phyloP scores from a whole-genome alignment of 2,888 invertebrate genomes.

The Agapetus fuscipes region DNA sequence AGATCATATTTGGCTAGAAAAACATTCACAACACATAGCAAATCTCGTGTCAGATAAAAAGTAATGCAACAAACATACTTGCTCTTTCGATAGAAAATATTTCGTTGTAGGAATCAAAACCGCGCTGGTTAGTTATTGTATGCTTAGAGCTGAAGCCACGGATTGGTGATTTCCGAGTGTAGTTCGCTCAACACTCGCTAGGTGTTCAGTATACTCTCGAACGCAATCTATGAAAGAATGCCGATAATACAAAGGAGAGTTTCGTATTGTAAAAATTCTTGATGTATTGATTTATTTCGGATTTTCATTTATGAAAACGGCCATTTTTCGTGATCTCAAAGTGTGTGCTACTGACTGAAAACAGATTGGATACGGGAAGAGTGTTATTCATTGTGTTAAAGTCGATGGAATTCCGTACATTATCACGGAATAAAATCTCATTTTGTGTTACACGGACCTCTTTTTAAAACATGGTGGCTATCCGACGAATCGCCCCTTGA shows the following conservation, averaged over 20 bases:
- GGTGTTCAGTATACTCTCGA: constrained; percentile 29
- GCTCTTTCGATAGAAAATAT: no score
- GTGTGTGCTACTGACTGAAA: constrained; percentile 11
- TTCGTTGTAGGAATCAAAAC: no score
- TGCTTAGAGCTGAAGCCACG: no score
- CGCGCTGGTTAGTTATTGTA: no score
- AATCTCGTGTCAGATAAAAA: no score
- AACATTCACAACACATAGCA: no score
- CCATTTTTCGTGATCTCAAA: constrained; percentile 13
- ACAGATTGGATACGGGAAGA: no score
- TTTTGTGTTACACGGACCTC: constrained; percentile 26
- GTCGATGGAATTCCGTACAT: constrained; percentile 43
- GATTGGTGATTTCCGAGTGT: no score
- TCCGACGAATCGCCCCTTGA: constrained; percentile 20
- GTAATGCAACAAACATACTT: no score
- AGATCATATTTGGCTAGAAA: no score
- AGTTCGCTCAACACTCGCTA: constrained; percentile 38
- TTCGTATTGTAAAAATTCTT: constrained; percentile 45
- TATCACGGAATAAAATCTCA: constrained; percentile 47
- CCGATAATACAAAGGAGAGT: constrained; percentile 46
- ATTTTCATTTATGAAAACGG: constrained; percentile 32
- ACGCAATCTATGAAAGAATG: constrained; percentile 30
- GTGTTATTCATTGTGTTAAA: no score
- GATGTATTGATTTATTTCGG: constrained; percentile 46
- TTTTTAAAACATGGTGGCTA: constrained; percentile 42